A percentile compares a stretch with the other conserved stretches of the same genome.
Conservation (phyloP, 2,113 vertebrate genomes). For the Apodemus speciosus region DNA sequence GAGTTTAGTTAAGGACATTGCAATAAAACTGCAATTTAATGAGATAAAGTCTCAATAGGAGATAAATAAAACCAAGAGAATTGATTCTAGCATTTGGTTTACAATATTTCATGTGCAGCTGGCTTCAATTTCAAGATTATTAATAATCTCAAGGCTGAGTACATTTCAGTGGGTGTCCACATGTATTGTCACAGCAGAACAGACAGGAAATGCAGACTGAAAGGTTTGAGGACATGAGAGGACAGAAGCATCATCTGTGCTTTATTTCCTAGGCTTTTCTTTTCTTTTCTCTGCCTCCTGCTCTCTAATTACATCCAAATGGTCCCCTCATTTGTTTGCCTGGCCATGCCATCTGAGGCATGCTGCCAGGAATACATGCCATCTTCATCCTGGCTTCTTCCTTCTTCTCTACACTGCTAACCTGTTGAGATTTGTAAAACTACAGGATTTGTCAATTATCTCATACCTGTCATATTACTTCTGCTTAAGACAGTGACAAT, state of each 20-base stretch:
- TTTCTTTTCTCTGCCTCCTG: constrained; percentile 66
- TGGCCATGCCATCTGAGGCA: constrained; percentile 40
- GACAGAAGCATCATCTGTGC: constrained; percentile 60
- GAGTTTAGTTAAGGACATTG: constrained; percentile 53
- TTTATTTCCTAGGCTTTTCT: constrained; percentile 60
- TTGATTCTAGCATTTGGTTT: constrained; percentile 51
- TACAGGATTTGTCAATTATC: neutral
- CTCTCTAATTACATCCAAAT: constrained; percentile 72
- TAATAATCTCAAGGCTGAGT: constrained; percentile 65
- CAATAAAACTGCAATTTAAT: constrained; percentile 29
- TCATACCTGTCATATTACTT: neutral
- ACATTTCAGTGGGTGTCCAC: constrained; percentile 45
- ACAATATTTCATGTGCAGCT: constrained; percentile 60
- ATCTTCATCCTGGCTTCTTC: constrained; percentile 42
- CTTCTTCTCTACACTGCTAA: constrained; percentile 21
- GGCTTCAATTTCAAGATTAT: constrained; percentile 68
- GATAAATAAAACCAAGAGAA: constrained; percentile 47
- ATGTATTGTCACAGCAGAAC: constrained; percentile 26
- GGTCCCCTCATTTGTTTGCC: constrained; percentile 62
- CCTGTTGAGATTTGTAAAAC: constrained; percentile 44
- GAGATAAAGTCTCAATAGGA: constrained; percentile 49
- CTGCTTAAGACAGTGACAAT: neutral
- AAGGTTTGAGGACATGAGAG: constrained; percentile 7
- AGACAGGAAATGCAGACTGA: constrained; percentile 26
- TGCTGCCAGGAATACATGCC: constrained; percentile 27